These are phyloP conservation scores for Gymnobelideus leadbeateri DNA, from an alignment of 2,113 vertebrate species.

Conservation along the genomic window DNA sequence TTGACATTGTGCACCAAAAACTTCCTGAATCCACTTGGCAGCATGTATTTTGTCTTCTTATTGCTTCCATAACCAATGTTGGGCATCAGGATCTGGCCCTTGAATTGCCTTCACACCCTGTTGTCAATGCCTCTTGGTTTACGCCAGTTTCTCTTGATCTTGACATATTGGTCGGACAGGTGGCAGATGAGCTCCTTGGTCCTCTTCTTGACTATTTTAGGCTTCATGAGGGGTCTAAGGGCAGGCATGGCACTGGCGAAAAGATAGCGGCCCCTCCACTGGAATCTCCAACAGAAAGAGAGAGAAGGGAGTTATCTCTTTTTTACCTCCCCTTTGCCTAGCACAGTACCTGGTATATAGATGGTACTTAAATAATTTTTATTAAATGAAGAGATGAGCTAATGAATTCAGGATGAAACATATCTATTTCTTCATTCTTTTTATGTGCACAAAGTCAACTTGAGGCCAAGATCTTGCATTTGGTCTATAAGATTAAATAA, in stretches of 20 bases:
- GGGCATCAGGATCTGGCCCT: slow-evolving; percentile 99
- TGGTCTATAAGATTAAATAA: slow-evolving; percentile 3
- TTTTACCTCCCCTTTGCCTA: neutral
- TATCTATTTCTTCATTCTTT: neutral
- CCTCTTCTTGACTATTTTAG: too few relatives aligned
- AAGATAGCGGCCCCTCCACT: too few relatives aligned
- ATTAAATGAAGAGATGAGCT: neutral
- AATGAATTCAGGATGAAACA: neutral
- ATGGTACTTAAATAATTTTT: neutral
- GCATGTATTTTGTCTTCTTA: slow-evolving; percentile 98
- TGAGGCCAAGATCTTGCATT: neutral
- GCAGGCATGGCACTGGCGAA: too few relatives aligned
- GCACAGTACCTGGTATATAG: neutral
- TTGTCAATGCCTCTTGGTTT: too few relatives aligned
- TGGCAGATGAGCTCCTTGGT: too few relatives aligned
- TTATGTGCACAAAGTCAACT: neutral
- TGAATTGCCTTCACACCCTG: slow-evolving; percentile 96
- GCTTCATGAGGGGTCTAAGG: too few relatives aligned
- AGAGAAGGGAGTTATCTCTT: too few relatives aligned
- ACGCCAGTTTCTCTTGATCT: too few relatives aligned
- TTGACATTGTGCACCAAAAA: too few relatives aligned
- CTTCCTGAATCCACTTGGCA: slow-evolving; percentile 95
- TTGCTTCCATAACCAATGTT: slow-evolving; percentile 98
- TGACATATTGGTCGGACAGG: too few relatives aligned
- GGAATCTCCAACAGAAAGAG: too few relatives aligned